These are phyloP conservation scores for Misgurnus mizolepis DNA, from an alignment of 2,113 vertebrate genomes.

Conservation along the genomic window DNA sequence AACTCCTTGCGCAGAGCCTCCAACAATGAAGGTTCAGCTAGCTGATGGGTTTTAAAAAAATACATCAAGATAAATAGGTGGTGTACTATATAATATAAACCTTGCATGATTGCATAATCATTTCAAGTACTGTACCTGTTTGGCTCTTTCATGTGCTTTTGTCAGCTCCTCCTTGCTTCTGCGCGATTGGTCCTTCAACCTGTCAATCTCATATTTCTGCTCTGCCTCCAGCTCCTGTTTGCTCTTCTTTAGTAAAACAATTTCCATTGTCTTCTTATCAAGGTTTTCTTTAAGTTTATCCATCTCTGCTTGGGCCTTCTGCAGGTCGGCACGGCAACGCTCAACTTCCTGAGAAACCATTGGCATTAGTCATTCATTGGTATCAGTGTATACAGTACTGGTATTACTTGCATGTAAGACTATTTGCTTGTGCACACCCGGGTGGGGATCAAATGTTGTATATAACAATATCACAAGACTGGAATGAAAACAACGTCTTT, in stretches of 20 bases:
- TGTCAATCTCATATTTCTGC: conserved; percentile 72
- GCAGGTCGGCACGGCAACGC: conserved; percentile 66
- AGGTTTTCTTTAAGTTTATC: conserved; percentile 70
- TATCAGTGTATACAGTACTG: too few species aligned
- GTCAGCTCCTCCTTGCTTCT: conserved; percentile 72
- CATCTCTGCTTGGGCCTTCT: conserved; percentile 68
- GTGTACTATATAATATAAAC: neutral
- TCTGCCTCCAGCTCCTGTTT: conserved; percentile 80
- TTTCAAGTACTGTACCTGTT: conserved; percentile 58
- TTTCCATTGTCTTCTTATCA: conserved; percentile 81
- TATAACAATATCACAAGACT: too few species aligned
- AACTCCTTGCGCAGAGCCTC: conserved; percentile 80
- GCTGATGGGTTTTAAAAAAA: conserved; percentile 39
- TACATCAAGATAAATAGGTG: neutral
- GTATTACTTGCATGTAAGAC: too few species aligned
- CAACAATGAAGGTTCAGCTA: conserved; percentile 79
- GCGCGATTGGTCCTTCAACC: conserved; percentile 75
- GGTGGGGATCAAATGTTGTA: too few species aligned
- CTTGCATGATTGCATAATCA: neutral
- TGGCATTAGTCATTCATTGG: neutral
- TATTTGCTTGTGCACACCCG: too few species aligned
- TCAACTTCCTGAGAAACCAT: conserved; percentile 75
- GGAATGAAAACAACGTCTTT: too few species aligned
- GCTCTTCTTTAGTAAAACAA: conserved; percentile 75
- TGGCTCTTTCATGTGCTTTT: conserved; percentile 74